A percentile compares a stretch with the other conserved stretches of the same genome.
These are phyloP conservation scores for Bujurquina vittata DNA, from an alignment of 2,113 vertebrate genomes.

Conservation along the genomic window DNA sequence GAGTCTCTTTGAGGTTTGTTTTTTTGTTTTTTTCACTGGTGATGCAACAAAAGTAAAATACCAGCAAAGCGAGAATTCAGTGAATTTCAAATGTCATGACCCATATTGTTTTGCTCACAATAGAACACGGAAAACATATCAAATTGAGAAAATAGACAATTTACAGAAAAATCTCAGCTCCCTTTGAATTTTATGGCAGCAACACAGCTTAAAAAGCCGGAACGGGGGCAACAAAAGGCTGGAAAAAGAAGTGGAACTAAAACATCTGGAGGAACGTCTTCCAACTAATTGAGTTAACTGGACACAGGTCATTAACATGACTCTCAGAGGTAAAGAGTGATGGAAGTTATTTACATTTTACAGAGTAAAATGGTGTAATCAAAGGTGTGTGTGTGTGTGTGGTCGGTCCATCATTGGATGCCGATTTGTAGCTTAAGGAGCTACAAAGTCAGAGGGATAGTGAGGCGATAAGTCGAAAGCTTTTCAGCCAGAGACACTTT, in stretches of 20 bases:
- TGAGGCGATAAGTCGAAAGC: no score
- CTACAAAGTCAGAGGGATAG: rapidly evolving
- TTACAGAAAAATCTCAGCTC: rapidly evolving
- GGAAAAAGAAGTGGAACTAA: no score
- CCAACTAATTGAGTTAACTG: no score
- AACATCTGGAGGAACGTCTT: no score
- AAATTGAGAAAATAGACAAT: rapidly evolving
- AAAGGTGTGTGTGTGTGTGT: no score
- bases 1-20: not conserved
- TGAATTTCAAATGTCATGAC: not conserved
- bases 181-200: rapidly evolving
- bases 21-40: not conserved
- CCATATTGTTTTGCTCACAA: not conserved
- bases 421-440: not conserved
- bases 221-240: no score
- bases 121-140: not conserved
- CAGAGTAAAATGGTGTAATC: no score
- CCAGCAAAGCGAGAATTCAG: not conserved
- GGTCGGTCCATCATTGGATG: not conserved
- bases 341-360: no score
- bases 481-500: not conserved
- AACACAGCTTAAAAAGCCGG: rapidly evolving
- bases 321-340: no score
- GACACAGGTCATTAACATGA: no score
- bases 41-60: rapidly evolving